Evolutionary conservation across 2,113 vertebrate species (phyloP).

Genomic region (Chrysemys picta): DNA sequence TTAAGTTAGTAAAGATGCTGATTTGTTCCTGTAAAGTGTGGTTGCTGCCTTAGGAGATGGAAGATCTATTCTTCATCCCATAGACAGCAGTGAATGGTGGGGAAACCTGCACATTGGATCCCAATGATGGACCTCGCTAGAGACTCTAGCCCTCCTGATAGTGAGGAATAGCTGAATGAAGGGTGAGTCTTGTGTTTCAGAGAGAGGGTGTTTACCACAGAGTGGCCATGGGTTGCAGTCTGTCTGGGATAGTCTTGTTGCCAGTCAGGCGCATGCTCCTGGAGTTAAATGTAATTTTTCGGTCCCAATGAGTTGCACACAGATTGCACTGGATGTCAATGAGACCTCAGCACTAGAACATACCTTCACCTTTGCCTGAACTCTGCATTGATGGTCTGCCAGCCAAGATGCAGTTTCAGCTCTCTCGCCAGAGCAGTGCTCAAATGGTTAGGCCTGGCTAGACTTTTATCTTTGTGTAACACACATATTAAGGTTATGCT

Average conservation of each 20-base stretch:
- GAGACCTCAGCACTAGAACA: neutral
- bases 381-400: neutral
- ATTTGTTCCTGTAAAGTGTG: neutral
- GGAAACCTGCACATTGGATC: fast-evolving
- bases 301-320: neutral
- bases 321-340: neutral
- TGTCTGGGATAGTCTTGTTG: neutral
- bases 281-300: neutral
- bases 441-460: neutral
- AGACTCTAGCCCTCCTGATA: neutral
- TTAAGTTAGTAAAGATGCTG: no score
- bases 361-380: neutral
- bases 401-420: neutral
- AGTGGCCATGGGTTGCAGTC: neutral
- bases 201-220: neutral
- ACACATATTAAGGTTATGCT: neutral
- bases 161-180: neutral
- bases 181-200: neutral
- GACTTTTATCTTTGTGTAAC: neutral
- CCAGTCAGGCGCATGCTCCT: neutral
- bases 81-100: neutral
- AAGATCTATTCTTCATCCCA: neutral
- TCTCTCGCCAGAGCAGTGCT: neutral
- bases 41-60: neutral
- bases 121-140: fast-evolving